Conservation (phyloP, 35 echinoderm and acorn worm genomes). For the Strongylocentrotus purpuratus region DNA sequence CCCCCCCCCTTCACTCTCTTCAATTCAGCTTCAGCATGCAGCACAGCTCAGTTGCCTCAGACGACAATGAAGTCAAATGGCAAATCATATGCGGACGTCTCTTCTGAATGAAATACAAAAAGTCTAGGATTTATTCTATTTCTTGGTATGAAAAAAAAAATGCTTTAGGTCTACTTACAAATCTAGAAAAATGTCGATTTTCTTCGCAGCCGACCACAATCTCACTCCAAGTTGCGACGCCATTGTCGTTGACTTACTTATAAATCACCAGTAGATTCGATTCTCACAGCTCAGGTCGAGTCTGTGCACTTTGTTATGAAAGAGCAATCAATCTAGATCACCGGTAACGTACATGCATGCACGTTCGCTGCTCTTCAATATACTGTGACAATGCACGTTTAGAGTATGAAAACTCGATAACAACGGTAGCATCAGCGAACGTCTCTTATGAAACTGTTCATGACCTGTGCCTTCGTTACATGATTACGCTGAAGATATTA, state of each 20-base stretch:
- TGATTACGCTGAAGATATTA: background rate
- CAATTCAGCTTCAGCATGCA: too few species aligned
- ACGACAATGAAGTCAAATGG: too few species aligned
- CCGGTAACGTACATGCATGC: background rate
- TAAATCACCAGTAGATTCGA: too few species aligned
- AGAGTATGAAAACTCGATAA: background rate
- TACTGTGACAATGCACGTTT: background rate
- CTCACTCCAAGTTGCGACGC: background rate
- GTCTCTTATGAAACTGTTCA: background rate
- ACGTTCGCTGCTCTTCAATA: background rate
- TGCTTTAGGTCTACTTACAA: background rate
- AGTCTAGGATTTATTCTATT: too few species aligned
- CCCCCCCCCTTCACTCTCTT: too few species aligned
- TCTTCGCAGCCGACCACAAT: slow-evolving; percentile 21
- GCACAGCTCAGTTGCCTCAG: too few species aligned
- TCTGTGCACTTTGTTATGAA: background rate
- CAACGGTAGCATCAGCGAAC: background rate
- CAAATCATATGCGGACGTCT: too few species aligned
- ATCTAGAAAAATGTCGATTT: background rate
- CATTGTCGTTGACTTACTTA: background rate
- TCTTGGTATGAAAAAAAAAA: too few species aligned
- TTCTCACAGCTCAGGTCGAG: background rate
- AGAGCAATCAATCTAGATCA: background rate
- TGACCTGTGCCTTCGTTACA: background rate
- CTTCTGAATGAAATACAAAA: too few species aligned